Conservation (phyloP, 2,888 invertebrate genomes). For the Panorpa germanica region DNA sequence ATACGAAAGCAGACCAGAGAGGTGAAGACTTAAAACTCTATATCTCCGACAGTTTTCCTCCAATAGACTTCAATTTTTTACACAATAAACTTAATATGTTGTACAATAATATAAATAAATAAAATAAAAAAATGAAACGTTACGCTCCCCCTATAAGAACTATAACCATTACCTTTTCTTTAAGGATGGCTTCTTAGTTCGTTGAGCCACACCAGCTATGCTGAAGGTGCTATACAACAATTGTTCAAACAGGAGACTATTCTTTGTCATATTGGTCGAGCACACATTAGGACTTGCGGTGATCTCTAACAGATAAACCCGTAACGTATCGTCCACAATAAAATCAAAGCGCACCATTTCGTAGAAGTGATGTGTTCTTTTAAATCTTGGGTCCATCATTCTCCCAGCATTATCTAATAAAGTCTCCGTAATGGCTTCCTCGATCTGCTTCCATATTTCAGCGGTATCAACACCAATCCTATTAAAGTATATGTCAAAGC, state of each 20-base stretch:
- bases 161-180: slow-evolving; percentile 21
- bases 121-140: too few relatives aligned
- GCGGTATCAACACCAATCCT: slow-evolving; percentile 48
- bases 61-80: too few relatives aligned
- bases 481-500: slow-evolving; percentile 59
- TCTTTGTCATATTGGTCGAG: slow-evolving; percentile 80
- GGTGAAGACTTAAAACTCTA: too few relatives aligned
- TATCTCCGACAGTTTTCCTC: too few relatives aligned
- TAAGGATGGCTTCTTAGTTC: slow-evolving; percentile 24
- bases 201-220: slow-evolving; percentile 51
- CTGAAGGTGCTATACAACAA: slow-evolving; percentile 69
- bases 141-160: too few relatives aligned
- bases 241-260: slow-evolving; percentile 78
- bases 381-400: slow-evolving; percentile 27
- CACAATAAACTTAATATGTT: too few relatives aligned
- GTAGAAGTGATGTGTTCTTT: slow-evolving; percentile 57
- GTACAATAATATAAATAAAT: too few relatives aligned
- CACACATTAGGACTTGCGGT: slow-evolving; percentile 98
- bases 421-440: slow-evolving; percentile 51
- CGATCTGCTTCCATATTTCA: slow-evolving; percentile 62
- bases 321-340: slow-evolving; percentile 70
- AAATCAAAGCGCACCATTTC: slow-evolving; percentile 92
- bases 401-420: slow-evolving; percentile 45
- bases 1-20: too few relatives aligned
- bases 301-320: slow-evolving; percentile 81